phyloP scores from a whole-genome alignment of 2,113 vertebrate species.

The Stomatorhinus ivindoensis region DNA sequence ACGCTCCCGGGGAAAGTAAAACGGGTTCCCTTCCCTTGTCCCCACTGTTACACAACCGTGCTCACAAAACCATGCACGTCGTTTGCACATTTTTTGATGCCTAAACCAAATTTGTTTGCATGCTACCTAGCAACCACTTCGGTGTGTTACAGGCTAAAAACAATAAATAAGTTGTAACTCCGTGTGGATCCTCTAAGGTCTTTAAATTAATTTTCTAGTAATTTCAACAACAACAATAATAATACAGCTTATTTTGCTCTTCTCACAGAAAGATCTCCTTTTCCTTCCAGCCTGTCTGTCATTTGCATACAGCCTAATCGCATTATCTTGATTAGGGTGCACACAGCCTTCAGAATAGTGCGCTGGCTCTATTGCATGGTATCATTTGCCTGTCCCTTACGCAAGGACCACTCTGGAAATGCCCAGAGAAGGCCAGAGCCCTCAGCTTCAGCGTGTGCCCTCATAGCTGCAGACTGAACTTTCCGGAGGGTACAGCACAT shows the following conservation, averaged over 20 bases:
- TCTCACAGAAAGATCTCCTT: neutral
- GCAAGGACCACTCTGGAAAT: neutral
- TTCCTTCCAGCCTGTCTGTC: neutral
- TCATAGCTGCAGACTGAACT: neutral
- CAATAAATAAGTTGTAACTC: neutral
- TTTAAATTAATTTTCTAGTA: neutral
- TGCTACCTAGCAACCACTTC: neutral
- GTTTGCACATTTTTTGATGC: neutral
- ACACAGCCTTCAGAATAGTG: neutral
- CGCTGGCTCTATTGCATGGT: neutral
- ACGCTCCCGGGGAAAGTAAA: neutral
- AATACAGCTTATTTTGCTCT: neutral
- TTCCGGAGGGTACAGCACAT: slow-evolving; percentile 15
- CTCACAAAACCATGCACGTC: neutral
- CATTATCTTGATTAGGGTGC: neutral
- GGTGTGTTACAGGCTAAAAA: neutral
- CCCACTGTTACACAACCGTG: neutral
- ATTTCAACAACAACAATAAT: neutral
- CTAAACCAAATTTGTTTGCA: neutral
- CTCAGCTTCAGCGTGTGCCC: neutral
- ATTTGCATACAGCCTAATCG: neutral
- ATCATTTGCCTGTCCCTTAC: neutral
- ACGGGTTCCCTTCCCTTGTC: neutral
- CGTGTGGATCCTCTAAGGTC: neutral
- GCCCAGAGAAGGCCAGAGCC: neutral